Evolutionary conservation across 2,888 invertebrate species (phyloP).

Genomic region (Leuctra nigra): DNA sequence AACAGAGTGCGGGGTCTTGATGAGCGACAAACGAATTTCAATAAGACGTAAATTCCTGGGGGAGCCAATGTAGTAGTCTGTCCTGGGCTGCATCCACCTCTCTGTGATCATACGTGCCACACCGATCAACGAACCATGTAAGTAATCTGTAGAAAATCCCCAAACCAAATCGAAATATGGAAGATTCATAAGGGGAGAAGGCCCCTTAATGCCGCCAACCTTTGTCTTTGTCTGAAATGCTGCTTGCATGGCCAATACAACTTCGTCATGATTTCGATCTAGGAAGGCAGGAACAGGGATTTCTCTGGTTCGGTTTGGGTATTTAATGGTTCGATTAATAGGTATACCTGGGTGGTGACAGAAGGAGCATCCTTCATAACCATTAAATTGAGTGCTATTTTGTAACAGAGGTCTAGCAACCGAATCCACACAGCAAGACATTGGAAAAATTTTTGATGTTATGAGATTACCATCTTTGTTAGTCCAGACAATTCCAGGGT

Average conservation of each 20-base stretch:
- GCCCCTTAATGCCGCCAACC: not conserved
- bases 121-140: not conserved
- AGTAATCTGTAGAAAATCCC: not conserved
- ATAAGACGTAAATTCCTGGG: not conserved
- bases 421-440: not conserved
- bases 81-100: not conserved
- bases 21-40: not conserved
- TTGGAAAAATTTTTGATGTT: not conserved
- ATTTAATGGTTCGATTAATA: not conserved
- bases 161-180: not conserved
- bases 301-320: not conserved
- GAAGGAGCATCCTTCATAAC: not conserved
- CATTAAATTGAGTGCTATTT: not conserved
- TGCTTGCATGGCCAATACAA: not conserved
- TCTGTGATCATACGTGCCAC: not conserved
- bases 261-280: too few relatives aligned
- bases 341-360: not conserved
- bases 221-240: not conserved
- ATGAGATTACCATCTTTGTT: not conserved
- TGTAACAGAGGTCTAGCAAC: not conserved
- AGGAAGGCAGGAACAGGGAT: slow-evolving; percentile 2
- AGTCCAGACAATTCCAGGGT: not conserved
- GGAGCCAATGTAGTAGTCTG: not conserved
- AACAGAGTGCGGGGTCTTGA: not conserved
- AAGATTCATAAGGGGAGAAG: not conserved